phyloP scores from a whole-genome alignment of 2,113 vertebrate genomes.

The Sinocyclocheilus rhinocerous region DNA sequence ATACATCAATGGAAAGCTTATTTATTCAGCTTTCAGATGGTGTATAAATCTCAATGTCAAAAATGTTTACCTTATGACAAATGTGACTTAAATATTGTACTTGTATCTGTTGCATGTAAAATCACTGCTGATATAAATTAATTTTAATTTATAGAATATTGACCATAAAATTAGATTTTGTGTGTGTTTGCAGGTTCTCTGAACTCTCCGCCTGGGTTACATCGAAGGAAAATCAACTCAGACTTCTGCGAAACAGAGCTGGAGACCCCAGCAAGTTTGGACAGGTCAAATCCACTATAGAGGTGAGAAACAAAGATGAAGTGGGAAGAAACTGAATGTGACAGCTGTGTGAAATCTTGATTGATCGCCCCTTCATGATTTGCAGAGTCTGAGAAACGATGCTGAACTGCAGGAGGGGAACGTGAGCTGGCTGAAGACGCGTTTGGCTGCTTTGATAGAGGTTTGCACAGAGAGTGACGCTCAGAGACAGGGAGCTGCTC shows the following conservation, averaged over 20 bases:
- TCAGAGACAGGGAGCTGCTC: conserved; percentile 80
- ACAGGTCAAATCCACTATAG: conserved; percentile 78
- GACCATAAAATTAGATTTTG: background rate
- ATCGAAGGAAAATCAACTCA: conserved; percentile 82
- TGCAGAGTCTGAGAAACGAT: conserved; percentile 83
- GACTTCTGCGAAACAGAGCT: conserved; percentile 78
- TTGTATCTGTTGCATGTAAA: background rate
- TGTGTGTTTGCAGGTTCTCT: conserved; percentile 79
- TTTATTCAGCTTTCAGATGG: no score
- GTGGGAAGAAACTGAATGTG: background rate
- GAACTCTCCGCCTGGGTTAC: conserved; percentile 87
- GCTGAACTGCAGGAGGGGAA: conserved; percentile 83
- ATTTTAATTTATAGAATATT: background rate
- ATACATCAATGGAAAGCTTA: no score
- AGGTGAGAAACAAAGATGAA: conserved; percentile 70
- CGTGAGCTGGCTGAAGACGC: conserved; percentile 87
- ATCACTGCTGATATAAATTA: background rate
- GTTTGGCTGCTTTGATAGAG: conserved; percentile 79
- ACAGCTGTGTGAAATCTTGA: background rate
- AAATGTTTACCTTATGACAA: no score
- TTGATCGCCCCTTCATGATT: background rate
- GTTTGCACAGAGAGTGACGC: conserved; percentile 83
- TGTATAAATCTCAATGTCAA: no score
- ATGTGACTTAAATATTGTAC: background rate
- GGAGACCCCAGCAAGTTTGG: conserved; percentile 80